Conservation (phyloP, 1,140 invertebrate species). For the Sitobion miscanthi region DNA sequence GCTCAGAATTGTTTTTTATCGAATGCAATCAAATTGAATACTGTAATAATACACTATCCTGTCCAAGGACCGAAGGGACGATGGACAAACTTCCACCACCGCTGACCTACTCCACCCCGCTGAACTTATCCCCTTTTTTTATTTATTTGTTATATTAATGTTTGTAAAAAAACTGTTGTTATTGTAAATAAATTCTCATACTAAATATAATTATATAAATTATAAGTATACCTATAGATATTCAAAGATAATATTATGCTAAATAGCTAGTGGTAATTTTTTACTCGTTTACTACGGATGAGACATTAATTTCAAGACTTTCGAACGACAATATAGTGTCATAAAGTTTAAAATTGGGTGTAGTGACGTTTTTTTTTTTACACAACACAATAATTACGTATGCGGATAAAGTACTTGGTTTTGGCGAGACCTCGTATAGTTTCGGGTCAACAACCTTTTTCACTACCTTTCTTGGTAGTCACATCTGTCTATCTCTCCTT, state of each 20-base stretch:
- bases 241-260: slow-evolving; percentile 1
- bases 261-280: background rate
- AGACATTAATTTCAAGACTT: background rate
- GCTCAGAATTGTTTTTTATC: too few relatives aligned
- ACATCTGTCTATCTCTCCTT: background rate
- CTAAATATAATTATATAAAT: background rate
- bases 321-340: background rate
- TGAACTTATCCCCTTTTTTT: background rate
- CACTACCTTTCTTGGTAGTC: background rate
- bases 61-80: too few relatives aligned
- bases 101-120: too few relatives aligned
- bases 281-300: background rate
- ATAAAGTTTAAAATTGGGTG: slow-evolving; percentile 10
- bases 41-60: too few relatives aligned
- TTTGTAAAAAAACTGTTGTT: background rate
- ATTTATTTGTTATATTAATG: background rate
- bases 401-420: slow-evolving; percentile 35
- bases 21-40: too few relatives aligned
- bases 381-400: slow-evolving; percentile 29
- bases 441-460: background rate
- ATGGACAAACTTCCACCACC: too few relatives aligned
- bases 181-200: background rate
- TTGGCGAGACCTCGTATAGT: background rate
- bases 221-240: background rate
- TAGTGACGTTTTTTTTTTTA: background rate